These are phyloP conservation scores for Oryzaephilus surinamensis DNA, from an alignment of 1,140 invertebrate species.

Conservation along the genomic window DNA sequence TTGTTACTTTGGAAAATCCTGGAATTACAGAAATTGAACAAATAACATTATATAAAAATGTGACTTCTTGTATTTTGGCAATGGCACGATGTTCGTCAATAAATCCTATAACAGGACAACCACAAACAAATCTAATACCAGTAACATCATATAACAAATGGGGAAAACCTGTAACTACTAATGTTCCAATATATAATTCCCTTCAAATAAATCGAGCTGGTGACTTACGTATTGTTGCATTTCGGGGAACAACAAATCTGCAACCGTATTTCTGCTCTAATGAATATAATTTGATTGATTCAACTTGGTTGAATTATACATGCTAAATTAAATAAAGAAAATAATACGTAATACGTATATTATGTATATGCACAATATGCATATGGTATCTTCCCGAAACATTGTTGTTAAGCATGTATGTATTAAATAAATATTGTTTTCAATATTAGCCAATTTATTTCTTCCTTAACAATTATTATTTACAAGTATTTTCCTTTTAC, in stretches of 20 bases:
- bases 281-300: constrained; percentile 27
- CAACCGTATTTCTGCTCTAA: constrained; percentile 29
- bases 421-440: too few relatives aligned
- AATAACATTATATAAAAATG: constrained; percentile 43
- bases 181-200: constrained; percentile 36
- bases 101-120: constrained; percentile 46
- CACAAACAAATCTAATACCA: constrained; percentile 40
- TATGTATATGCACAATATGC: background rate
- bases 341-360: constrained; percentile 8
- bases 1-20: constrained; percentile 38
- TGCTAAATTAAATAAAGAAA: constrained; percentile 14
- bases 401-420: background rate
- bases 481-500: too few relatives aligned
- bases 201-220: constrained; percentile 42
- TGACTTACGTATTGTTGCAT: constrained; percentile 40
- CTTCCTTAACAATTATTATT: too few relatives aligned
- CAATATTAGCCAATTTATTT: too few relatives aligned
- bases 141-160: constrained; percentile 13
- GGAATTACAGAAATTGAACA: constrained; percentile 40
- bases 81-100: constrained; percentile 41
- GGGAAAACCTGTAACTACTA: constrained; percentile 19
- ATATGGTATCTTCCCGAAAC: background rate
- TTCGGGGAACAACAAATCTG: constrained; percentile 32
- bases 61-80: constrained; percentile 45
- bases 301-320: constrained; percentile 25